Conservation (phyloP, 2,797 vertebrate genomes). For the Coendou prehensilis region DNA sequence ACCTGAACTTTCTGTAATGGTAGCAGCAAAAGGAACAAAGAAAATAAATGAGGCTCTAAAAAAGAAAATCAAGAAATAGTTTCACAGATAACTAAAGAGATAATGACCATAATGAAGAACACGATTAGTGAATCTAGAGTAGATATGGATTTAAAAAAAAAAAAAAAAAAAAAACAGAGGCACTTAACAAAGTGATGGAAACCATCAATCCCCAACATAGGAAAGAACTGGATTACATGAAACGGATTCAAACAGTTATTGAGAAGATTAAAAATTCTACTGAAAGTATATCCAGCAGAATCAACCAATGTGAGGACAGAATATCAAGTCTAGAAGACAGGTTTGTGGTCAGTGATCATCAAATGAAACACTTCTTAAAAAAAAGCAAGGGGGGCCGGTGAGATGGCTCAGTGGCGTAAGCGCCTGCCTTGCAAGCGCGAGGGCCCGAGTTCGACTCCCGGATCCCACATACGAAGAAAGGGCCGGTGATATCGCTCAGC, state of each 20-base stretch:
- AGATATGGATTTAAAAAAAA: background rate
- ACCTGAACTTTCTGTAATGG: background rate
- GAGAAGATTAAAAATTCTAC: background rate
- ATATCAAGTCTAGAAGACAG: background rate
- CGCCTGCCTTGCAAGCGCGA: no score
- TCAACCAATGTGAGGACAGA: background rate
- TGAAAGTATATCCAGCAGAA: background rate
- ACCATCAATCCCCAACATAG: background rate
- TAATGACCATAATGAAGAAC: background rate
- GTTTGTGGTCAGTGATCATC: background rate
- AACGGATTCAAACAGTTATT: background rate
- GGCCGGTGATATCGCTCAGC: no score
- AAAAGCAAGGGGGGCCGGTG: no score
- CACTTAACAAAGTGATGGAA: background rate
- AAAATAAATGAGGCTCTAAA: background rate
- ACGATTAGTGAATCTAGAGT: background rate
- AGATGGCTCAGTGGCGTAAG: no score
- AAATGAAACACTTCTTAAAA: background rate
- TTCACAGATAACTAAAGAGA: background rate
- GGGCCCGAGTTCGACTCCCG: no score
- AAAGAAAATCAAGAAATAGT: background rate
- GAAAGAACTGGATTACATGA: background rate
- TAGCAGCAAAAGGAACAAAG: background rate
- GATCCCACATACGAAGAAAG: no score
- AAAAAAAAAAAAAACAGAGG: background rate